Percentiles rank a stretch among this genome's conserved stretches.
Evolutionary conservation across 2,797 vertebrate genomes (phyloP).

Genomic region (Parauchenoglanis punctatus): DNA sequence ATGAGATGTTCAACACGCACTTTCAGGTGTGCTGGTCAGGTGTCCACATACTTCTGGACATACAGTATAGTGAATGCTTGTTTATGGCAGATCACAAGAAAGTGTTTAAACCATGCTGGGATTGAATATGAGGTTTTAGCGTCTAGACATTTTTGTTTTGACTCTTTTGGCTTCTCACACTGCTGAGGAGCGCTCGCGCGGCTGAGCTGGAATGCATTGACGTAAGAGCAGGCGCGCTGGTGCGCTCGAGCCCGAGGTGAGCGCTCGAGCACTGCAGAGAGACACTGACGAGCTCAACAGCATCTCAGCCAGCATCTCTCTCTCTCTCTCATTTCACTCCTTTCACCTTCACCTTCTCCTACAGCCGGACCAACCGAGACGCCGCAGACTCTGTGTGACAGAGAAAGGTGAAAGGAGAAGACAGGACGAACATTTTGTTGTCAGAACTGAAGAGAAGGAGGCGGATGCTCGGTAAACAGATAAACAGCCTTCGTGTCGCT

Average conservation of each 20-base stretch:
- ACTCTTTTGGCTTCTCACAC: constrained; percentile 21
- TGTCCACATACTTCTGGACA: background rate
- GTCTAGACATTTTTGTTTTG: constrained; percentile 16
- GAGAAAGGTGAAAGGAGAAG: background rate
- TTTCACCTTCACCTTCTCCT: background rate
- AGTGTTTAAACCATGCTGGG: background rate
- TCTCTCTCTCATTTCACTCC: background rate
- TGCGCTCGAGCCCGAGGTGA: constrained; percentile 47
- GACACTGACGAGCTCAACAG: constrained; percentile 22
- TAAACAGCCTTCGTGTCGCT: constrained; percentile 3
- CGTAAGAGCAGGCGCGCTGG: constrained; percentile 70
- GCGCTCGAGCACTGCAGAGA: constrained; percentile 56
- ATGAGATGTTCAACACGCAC: background rate
- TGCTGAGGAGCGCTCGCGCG: constrained; percentile 34
- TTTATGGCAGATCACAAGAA: background rate
- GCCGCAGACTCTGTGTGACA: background rate
- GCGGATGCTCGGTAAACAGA: constrained; percentile 28
- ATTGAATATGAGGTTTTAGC: background rate
- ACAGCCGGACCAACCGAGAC: background rate
- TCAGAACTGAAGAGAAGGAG: background rate
- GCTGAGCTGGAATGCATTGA: constrained; percentile 73
- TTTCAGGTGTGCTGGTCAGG: background rate
- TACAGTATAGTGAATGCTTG: background rate
- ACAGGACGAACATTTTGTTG: too few relatives aligned
- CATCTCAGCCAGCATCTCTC: background rate